Conservation (phyloP, 1,140 invertebrate species). For the Parapsyche elsis region DNA sequence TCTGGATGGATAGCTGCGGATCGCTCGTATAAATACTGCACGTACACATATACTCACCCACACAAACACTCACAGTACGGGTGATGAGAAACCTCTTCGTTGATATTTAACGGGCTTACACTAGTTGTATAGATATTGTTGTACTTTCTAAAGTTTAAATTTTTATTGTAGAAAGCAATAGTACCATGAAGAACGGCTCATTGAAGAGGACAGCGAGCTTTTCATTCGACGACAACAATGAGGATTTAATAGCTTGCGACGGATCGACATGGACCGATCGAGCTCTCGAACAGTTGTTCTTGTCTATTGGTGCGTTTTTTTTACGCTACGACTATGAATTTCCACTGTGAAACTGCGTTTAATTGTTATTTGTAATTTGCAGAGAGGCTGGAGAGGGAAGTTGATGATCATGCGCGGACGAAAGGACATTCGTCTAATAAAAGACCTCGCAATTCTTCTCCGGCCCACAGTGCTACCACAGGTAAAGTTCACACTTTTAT, state of each 20-base stretch:
- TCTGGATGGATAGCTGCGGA: too few species aligned
- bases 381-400: conserved; percentile 52
- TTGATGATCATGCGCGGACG: conserved; percentile 13
- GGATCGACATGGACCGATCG: background rate
- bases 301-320: background rate
- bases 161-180: background rate
- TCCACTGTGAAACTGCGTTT: conserved; percentile 3
- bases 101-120: too few species aligned
- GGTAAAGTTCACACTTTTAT: background rate
- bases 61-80: too few species aligned
- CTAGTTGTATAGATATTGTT: background rate
- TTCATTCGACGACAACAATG: background rate
- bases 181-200: background rate
- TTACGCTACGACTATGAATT: background rate
- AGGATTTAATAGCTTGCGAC: background rate
- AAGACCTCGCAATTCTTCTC: conserved; percentile 39
- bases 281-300: conserved; percentile 8
- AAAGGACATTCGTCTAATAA: conserved; percentile 14
- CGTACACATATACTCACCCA: too few species aligned
- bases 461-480: conserved; percentile 37
- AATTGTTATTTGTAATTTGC: conserved; percentile 5
- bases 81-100: too few species aligned
- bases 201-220: background rate
- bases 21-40: too few species aligned
- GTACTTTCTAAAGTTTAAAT: background rate